A percentile compares a stretch with the other conserved stretches of the same genome.
These are phyloP conservation scores for Philotrypesis tridentata DNA, from an alignment of 1,140 invertebrate genomes.

Conservation along the genomic window DNA sequence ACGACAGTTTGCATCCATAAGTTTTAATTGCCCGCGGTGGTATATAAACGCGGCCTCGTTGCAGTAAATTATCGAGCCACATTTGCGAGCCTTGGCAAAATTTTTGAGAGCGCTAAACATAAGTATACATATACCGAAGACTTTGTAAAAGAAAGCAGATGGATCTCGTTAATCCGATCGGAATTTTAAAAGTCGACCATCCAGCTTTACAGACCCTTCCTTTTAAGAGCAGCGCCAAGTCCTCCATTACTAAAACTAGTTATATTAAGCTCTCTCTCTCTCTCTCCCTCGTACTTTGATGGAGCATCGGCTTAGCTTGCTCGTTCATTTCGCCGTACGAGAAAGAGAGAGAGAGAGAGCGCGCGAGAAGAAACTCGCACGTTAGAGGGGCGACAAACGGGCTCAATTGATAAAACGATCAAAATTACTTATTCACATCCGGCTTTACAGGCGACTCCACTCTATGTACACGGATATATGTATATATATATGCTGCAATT, in stretches of 20 bases:
- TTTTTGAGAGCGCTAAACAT: too few relatives aligned
- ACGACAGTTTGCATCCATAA: background rate
- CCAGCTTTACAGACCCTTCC: background rate
- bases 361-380: background rate
- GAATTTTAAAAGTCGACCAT: background rate
- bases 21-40: background rate
- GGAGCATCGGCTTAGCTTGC: too few relatives aligned
- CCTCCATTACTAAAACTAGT: background rate
- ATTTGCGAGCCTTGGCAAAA: too few relatives aligned
- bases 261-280: background rate
- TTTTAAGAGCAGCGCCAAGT: background rate
- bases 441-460: background rate
- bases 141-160: background rate
- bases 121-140: too few relatives aligned
- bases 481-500: too few relatives aligned
- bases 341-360: too few relatives aligned
- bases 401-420: slow-evolving; percentile 16
- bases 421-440: slow-evolving; percentile 44
- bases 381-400: background rate
- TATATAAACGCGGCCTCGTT: too few relatives aligned
- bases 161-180: background rate
- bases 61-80: too few relatives aligned
- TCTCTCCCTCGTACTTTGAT: too few relatives aligned
- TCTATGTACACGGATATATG: background rate
- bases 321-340: too few relatives aligned